Conservation (phyloP, 2,888 invertebrate species). For the Sarcophaga rosellei region DNA sequence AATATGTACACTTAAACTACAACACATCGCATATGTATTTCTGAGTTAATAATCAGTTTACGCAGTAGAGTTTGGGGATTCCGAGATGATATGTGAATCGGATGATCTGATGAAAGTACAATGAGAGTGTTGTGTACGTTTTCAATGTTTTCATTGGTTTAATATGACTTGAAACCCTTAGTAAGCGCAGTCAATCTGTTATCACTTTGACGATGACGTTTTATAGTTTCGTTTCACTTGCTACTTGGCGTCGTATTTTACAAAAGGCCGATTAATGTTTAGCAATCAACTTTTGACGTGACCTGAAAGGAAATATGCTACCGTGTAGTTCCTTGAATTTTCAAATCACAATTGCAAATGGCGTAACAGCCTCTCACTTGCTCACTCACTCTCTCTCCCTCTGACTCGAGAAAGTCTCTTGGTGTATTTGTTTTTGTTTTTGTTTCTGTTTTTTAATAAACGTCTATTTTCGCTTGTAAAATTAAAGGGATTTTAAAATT, state of each 20-base stretch:
- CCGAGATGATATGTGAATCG: neutral
- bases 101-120: neutral
- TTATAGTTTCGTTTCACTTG: neutral
- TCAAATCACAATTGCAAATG: too few species aligned
- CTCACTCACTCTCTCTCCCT: too few species aligned
- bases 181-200: neutral
- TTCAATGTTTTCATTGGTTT: neutral
- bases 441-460: too few species aligned
- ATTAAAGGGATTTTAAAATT: too few species aligned
- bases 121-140: neutral
- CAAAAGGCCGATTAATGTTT: neutral
- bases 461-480: too few species aligned
- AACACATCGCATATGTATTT: neutral
- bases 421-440: too few species aligned
- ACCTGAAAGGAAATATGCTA: neutral
- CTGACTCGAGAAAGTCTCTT: too few species aligned
- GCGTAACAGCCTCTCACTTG: too few species aligned
- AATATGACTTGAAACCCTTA: neutral
- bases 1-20: too few species aligned
- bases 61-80: neutral
- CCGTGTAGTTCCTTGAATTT: neutral
- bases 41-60: neutral
- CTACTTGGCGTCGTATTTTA: neutral
- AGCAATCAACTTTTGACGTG: neutral
- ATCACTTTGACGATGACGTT: conserved; percentile 15